These are phyloP conservation scores for Nomada ruficornis DNA, from an alignment of 2,888 invertebrate genomes.

Conservation along the genomic window DNA sequence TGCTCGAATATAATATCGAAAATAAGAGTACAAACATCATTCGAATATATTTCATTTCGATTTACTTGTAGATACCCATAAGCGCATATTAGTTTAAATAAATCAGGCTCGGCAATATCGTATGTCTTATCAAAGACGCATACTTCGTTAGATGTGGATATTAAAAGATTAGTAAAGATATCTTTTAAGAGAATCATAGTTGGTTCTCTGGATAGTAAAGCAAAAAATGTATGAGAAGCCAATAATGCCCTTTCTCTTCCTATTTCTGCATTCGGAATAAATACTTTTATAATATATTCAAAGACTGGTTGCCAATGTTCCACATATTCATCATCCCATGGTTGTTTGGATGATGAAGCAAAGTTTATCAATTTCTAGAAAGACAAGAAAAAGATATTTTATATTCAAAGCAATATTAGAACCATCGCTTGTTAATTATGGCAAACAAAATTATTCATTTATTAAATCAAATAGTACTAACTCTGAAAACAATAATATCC, in stretches of 20 bases:
- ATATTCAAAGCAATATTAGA: slow-evolving; percentile 3
- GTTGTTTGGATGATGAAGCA: slow-evolving; percentile 27
- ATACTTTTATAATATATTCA: slow-evolving; percentile 59
- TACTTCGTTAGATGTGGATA: slow-evolving; percentile 54
- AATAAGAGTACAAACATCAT: slow-evolving; percentile 76
- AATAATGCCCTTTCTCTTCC: slow-evolving; percentile 73
- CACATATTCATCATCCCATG: slow-evolving; percentile 39
- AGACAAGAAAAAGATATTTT: slow-evolving; percentile 14
- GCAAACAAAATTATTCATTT: neutral
- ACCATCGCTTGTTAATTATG: slow-evolving; percentile 29
- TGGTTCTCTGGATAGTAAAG: slow-evolving; percentile 57
- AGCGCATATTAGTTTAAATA: slow-evolving; percentile 74
- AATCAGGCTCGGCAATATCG: slow-evolving; percentile 63
- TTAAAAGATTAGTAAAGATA: slow-evolving; percentile 63
- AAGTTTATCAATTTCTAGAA: slow-evolving; percentile 73
- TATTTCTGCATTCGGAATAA: slow-evolving; percentile 67
- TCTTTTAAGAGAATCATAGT: slow-evolving; percentile 46
- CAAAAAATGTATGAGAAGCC: slow-evolving; percentile 75
- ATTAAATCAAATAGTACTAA: slow-evolving; percentile 57
- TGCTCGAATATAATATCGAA: slow-evolving; percentile 82
- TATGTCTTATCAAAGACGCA: slow-evolving; percentile 61
- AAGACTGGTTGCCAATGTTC: slow-evolving; percentile 57
- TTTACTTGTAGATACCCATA: slow-evolving; percentile 77
- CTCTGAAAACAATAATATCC: slow-evolving; percentile 61
- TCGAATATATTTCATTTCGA: slow-evolving; percentile 46